Evolutionary conservation across 2,113 vertebrate genomes (phyloP).

Genomic region (Antechinus stuartii): DNA sequence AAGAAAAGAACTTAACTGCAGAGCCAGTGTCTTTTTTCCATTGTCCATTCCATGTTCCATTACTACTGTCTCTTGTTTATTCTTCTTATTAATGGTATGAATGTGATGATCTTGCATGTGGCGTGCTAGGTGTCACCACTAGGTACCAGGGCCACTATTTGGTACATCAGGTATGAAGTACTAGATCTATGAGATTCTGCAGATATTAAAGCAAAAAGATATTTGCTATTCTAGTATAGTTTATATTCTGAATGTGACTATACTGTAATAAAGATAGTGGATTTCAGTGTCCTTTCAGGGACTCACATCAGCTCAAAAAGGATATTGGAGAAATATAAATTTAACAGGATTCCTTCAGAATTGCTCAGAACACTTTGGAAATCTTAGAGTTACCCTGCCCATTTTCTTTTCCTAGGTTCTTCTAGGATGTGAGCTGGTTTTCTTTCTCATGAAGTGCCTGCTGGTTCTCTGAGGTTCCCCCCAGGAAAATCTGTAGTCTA

Average conservation of each 20-base stretch:
- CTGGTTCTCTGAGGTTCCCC: not conserved
- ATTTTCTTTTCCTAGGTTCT: not conserved
- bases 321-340: not conserved
- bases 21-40: not conserved
- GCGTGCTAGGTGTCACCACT: not conserved
- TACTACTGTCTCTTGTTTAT: not conserved
- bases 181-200: not conserved
- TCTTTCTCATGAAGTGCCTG: not conserved
- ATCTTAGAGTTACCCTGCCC: not conserved
- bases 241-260: not conserved
- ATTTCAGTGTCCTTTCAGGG: not conserved
- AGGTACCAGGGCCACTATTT: not conserved
- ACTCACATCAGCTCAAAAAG: not conserved
- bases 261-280: not conserved
- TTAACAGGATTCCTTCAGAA: not conserved
- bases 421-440: not conserved
- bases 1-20: not conserved
- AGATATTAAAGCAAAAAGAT: not conserved
- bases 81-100: not conserved
- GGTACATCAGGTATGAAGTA: not conserved
- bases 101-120: not conserved
- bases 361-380: not conserved
- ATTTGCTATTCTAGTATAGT: not conserved
- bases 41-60: not conserved
- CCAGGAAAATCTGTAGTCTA: not conserved